Conservation (phyloP, 2,113 vertebrate genomes). For the Paradoxurus hermaphroditus region DNA sequence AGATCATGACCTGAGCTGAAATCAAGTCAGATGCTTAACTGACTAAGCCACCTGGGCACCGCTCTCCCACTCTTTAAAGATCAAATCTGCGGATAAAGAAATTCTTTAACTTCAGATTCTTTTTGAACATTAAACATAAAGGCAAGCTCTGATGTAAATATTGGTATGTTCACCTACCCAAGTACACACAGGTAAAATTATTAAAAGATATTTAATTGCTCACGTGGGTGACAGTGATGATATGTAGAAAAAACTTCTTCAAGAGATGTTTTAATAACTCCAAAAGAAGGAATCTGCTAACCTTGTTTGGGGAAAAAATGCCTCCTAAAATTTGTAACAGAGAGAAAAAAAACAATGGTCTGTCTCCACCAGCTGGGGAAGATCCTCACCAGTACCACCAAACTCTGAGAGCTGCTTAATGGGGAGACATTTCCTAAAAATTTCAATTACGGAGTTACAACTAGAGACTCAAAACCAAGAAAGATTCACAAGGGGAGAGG, state of each 20-base stretch:
- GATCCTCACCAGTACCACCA: not conserved
- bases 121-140: conserved; percentile 47
- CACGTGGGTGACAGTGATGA: conserved; percentile 36
- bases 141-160: conserved; percentile 30
- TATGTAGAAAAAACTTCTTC: conserved; percentile 41
- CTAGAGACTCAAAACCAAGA: not conserved
- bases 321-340: not conserved
- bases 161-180: not conserved
- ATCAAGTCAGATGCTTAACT: not conserved
- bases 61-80: conserved; percentile 31
- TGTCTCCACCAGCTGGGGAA: not conserved
- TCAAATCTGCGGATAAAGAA: conserved; percentile 20
- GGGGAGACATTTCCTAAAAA: not conserved
- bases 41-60: not conserved
- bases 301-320: not conserved
- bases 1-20: not conserved
- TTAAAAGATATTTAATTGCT: conserved; percentile 49
- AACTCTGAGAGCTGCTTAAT: not conserved
- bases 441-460: not conserved
- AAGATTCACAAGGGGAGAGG: not conserved
- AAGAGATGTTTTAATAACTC: not conserved
- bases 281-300: not conserved
- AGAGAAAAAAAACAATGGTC: not conserved
- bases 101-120: not conserved
- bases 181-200: not conserved